phyloP scores from a whole-genome alignment of 2,888 invertebrate species.

The Drosophila subquinaria region DNA sequence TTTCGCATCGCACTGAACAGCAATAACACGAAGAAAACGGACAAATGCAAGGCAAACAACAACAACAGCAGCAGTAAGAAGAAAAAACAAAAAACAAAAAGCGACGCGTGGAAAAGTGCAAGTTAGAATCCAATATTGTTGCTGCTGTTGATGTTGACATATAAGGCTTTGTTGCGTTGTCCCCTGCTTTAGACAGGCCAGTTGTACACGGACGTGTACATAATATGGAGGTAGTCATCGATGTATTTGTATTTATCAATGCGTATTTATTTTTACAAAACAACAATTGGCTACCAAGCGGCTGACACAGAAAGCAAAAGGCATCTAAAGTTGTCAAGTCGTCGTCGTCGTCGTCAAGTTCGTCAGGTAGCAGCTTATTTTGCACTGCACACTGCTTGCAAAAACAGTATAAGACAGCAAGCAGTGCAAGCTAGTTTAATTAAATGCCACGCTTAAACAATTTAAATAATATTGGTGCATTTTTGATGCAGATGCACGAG shows the following conservation, averaged over 20 bases:
- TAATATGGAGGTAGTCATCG: slow-evolving; percentile 12
- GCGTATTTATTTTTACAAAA: slow-evolving; percentile 16
- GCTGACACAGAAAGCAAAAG: slow-evolving; percentile 55
- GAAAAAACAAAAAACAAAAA: slow-evolving; percentile 32
- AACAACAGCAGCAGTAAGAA: slow-evolving; percentile 35
- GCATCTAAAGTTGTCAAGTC: slow-evolving; percentile 18
- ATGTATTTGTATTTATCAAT: neutral
- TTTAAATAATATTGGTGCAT: neutral
- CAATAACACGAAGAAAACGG: slow-evolving; percentile 60
- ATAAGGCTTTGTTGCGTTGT: slow-evolving; percentile 48
- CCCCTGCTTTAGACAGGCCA: slow-evolving; percentile 30
- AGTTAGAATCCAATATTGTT: slow-evolving; percentile 37
- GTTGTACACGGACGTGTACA: slow-evolving; percentile 41
- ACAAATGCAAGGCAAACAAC: slow-evolving; percentile 66
- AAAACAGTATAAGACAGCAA: slow-evolving; percentile 2
- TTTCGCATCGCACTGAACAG: slow-evolving; percentile 26
- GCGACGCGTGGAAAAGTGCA: slow-evolving; percentile 68
- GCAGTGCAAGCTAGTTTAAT: slow-evolving; percentile 10
- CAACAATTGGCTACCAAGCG: slow-evolving; percentile 33
- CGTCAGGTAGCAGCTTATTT: slow-evolving; percentile 14
- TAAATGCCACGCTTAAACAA: neutral
- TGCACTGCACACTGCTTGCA: slow-evolving; percentile 38
- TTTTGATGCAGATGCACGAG: neutral
- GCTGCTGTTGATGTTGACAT: slow-evolving; percentile 40
- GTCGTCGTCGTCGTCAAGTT: neutral